Percentiles rank a stretch among this genome's conserved stretches.
Evolutionary conservation across 53 echinoderm and acorn worm species (phyloP).

Genomic region (Holothuria leucospilota): DNA sequence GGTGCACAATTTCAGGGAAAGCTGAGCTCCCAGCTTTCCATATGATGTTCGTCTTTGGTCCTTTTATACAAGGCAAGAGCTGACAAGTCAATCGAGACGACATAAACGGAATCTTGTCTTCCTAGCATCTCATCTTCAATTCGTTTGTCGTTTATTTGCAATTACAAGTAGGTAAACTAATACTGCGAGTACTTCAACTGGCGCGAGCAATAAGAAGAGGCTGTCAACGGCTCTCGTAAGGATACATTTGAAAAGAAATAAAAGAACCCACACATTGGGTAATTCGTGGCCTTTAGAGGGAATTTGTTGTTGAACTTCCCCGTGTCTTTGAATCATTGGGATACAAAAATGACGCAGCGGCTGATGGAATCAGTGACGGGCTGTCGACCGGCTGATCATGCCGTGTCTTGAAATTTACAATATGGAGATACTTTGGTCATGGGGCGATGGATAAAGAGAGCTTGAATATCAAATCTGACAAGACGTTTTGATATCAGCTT

Average conservation of each 20-base stretch:
- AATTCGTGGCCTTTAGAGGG: constrained; percentile 25
- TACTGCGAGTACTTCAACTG: constrained; percentile 22
- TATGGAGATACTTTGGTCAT: no score
- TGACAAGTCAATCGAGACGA: constrained; percentile 5
- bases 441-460: no score
- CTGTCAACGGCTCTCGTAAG: constrained; percentile 15
- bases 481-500: no score
- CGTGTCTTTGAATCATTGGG: constrained; percentile 8
- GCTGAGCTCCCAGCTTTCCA: no score
- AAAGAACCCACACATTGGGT: neutral
- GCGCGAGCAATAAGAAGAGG: constrained; percentile 34
- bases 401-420: no score
- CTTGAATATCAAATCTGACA: no score
- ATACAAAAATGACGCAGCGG: constrained; percentile 1
- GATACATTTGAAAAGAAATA: constrained; percentile 12
- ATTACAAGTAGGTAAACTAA: constrained; percentile 40
- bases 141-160: constrained; percentile 21
- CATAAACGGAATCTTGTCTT: neutral
- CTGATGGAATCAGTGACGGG: no score
- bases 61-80: constrained; percentile 1
- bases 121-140: constrained; percentile 10
- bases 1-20: no score
- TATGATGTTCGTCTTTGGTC: no score
- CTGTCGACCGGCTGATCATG: no score
- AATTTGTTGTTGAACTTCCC: neutral